Base-by-base conservation (phyloP, 2,888 invertebrate species). In the Lottia gigantea region DNA sequence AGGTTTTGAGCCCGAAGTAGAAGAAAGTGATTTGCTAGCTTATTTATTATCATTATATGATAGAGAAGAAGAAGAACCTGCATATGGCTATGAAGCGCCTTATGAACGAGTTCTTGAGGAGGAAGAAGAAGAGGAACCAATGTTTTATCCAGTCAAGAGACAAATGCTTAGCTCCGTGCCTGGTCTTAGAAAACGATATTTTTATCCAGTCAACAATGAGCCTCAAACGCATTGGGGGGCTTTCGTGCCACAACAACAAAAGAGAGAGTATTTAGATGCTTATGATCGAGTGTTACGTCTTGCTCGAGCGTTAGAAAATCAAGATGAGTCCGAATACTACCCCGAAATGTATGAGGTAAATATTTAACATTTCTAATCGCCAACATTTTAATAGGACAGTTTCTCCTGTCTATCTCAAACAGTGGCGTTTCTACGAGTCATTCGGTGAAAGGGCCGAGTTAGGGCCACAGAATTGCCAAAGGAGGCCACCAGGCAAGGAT, bases 171-270 rank as follows among this genome's bases (percentile, higher is more conserved):
- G 71, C 66, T 55, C 70, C 19, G 62, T 76, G 63, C 76, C 76
- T 8, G 74, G 74, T 3, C 26, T 66, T n/a, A 71, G 70, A 46
- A 76, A 74, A 66, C 67, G 76, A 23, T 73, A 74, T 63, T 75
- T 78, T 69, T 79, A 73, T 62, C 79, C 79, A 6, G 66, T 71
- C 66, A 65, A 55, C 62, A 71, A 71, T 12, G 79, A 78, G 62
- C 77, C 77, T 0, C 67, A 73, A 46, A 73, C 74, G 2, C 78
- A 75, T 66, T 78, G 78, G 79, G 76, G 77, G 11, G 77, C 76
- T 19, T 78, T 79, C 64, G 72, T 75, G 14, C 76, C 78, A 0
- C 62, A 61, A 40, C 62, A 61, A 40, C 68, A 76, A 66, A 75
- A 74, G 68, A 61, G 76, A n/a, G 74, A 66, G 6, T 66, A 66